Base-by-base conservation (phyloP, 1,140 invertebrate species). In the Sycobia sp. region DNA sequence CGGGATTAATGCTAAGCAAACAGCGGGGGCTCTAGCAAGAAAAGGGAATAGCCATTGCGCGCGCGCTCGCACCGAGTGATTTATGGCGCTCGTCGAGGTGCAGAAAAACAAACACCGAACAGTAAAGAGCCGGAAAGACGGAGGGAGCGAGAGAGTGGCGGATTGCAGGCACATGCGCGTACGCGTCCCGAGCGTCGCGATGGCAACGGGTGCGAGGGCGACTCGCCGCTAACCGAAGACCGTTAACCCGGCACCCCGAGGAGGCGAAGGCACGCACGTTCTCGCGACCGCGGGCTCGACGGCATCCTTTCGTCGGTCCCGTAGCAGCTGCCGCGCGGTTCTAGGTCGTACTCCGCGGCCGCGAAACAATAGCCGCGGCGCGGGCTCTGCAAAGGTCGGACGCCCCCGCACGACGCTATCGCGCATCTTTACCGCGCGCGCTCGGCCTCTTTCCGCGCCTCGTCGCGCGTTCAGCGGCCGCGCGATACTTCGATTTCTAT, bases 401-500 rank as follows among this genome's bases (percentile, higher is more conserved):
- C n/a, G n/a, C n/a, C n/a, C n/a, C n/a, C n/a, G n/a, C n/a, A n/a
- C n/a, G n/a, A n/a, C n/a, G n/a, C n/a, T n/a, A n/a, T n/a, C n/a
- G n/a, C n/a, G n/a, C n/a, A n/a, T n/a, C n/a, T n/a, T n/a, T n/a
- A n/a, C 7, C n/a, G 20, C 3, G 8, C 36, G 34, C 32, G 25
- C 22, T 11, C 23, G 50, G 51, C 29, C 50, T 39, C 39, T 44
- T 62, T 38, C 22, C 14, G 16, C 41, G 20, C 34, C 36, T 59
- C 23, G 22, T 14, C 27, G 16, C n/a, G n/a, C n/a, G n/a, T n/a
- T n/a, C n/a, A 38, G 8, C 10, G 5, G 5, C 7, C 23, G 47
- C 16, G 29, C 29, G 49, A 29, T 22, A 39, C 43, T 60, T 53
- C 51, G 43, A 54, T 47, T 54, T 54, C 59, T 29, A n/a, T n/a